These are phyloP conservation scores for Mechanitis messenoides DNA, from an alignment of 2,888 invertebrate genomes.

Conservation along the genomic window DNA sequence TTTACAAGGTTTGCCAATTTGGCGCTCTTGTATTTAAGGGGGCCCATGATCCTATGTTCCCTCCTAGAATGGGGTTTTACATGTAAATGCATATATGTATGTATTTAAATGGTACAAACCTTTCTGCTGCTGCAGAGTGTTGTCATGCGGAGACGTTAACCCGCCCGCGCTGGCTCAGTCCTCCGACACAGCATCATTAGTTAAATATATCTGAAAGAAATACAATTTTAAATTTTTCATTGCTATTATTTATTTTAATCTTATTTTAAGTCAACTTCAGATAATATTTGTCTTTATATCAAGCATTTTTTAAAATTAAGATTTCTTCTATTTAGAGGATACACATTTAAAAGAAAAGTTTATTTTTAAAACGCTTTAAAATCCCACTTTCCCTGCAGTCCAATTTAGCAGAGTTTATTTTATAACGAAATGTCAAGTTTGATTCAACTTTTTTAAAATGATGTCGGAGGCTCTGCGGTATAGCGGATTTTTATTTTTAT, in stretches of 20 bases:
- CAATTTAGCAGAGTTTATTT: slow-evolving; percentile 13
- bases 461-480: slow-evolving; percentile 3
- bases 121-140: slow-evolving; percentile 71
- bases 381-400: slow-evolving; percentile 7
- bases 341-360: neutral
- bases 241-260: neutral
- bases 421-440: slow-evolving; percentile 16
- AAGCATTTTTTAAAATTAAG: too few species aligned
- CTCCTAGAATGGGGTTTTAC: too few species aligned
- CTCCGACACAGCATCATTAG: slow-evolving; percentile 50
- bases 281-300: too few species aligned
- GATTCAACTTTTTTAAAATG: slow-evolving; percentile 16
- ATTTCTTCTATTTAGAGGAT: too few species aligned
- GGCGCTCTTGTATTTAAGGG: too few species aligned
- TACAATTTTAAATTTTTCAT: neutral
- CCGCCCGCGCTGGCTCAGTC: slow-evolving; percentile 41
- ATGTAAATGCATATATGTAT: too few species aligned
- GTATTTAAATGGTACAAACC: slow-evolving; percentile 33
- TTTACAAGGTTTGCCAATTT: too few species aligned
- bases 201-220: slow-evolving; percentile 24
- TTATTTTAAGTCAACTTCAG: neutral
- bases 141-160: slow-evolving; percentile 64
- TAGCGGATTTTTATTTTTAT: slow-evolving; percentile 12
- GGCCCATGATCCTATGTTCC: too few species aligned
- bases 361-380: neutral